Conservation (phyloP, 2,888 invertebrate genomes). For the Drosophila subquinaria region DNA sequence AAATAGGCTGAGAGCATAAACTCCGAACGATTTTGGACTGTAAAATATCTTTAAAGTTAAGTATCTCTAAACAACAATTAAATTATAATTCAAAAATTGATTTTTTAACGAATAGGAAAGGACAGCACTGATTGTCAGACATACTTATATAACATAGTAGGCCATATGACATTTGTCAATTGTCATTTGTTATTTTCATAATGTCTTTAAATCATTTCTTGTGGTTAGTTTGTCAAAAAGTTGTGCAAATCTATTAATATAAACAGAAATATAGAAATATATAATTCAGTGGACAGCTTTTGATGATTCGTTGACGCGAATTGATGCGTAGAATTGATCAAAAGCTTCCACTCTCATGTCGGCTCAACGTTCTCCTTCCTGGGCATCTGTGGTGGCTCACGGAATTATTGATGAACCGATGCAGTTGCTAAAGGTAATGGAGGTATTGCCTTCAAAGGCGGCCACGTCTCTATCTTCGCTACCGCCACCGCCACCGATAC, state of each 20-base stretch:
- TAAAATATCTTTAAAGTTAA: too few relatives aligned
- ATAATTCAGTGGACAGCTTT: background rate
- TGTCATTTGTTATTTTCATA: too few relatives aligned
- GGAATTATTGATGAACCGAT: slow-evolving; percentile 22
- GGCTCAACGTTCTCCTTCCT: slow-evolving; percentile 13
- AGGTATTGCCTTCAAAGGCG: background rate
- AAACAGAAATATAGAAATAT: background rate
- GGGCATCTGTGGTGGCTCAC: slow-evolving; percentile 42
- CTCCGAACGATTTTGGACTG: too few relatives aligned
- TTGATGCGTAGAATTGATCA: background rate
- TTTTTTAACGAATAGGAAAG: too few relatives aligned
- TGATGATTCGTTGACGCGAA: background rate
- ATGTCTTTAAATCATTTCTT: background rate
- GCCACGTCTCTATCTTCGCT: background rate
- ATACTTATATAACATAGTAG: background rate
- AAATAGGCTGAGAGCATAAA: too few relatives aligned
- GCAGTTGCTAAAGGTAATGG: background rate
- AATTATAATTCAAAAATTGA: too few relatives aligned
- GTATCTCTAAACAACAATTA: too few relatives aligned
- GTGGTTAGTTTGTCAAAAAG: background rate
- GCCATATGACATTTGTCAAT: slow-evolving; percentile 3
- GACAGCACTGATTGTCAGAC: background rate
- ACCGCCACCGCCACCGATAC: background rate
- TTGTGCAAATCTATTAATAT: slow-evolving; percentile 1
- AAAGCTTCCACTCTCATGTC: slow-evolving; percentile 14